Evolutionary conservation across 92 coral and sea anemone genomes (phyloP).

Genomic region (Anthopleura xanthogrammica): DNA sequence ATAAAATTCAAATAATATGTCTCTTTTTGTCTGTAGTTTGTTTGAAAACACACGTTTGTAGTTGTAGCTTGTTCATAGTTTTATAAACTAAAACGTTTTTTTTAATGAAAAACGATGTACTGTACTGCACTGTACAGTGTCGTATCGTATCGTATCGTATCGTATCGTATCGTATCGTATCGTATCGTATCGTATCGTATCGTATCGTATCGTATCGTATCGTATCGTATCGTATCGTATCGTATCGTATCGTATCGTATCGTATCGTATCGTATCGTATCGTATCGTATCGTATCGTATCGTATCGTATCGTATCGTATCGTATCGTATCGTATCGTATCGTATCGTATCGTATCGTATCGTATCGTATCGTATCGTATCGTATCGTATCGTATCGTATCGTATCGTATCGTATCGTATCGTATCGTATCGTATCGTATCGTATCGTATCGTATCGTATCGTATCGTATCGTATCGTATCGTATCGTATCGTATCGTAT

Average conservation of each 20-base stretch:
- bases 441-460: conserved; percentile 7
- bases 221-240: conserved; percentile 17
- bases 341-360: conserved; percentile 19
- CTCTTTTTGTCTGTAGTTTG: too few species aligned
- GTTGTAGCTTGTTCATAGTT: too few species aligned
- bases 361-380: conserved; percentile 25
- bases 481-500: conserved; percentile 8
- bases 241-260: not conserved
- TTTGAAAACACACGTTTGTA: too few species aligned
- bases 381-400: conserved; percentile 16
- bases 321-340: not conserved
- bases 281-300: conserved; percentile 20
- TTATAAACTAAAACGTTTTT: too few species aligned
- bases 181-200: conserved; percentile 15
- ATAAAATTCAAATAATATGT: too few species aligned
- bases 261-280: conserved; percentile 13
- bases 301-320: conserved; percentile 28
- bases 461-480: conserved; percentile 7
- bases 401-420: conserved; percentile 17
- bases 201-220: conserved; percentile 9
- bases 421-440: conserved; percentile 17
- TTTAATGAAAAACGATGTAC: not conserved
- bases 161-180: conserved; percentile 16
- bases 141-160: too few species aligned
- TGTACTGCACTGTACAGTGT: not conserved